phyloP scores from a whole-genome alignment of 2,888 invertebrate genomes.

The Dermolepida albohirtum region DNA sequence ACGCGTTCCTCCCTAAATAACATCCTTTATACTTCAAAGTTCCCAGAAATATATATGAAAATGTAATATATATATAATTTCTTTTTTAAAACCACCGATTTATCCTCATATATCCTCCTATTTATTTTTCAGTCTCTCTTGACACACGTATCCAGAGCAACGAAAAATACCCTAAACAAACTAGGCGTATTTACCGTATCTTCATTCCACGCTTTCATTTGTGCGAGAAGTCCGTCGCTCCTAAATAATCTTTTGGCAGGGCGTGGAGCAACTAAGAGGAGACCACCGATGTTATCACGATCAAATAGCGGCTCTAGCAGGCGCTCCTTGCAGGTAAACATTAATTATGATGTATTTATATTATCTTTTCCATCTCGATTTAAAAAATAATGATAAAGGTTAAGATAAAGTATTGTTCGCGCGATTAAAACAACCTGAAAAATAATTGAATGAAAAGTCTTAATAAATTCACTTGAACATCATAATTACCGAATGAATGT shows the following conservation, averaged over 20 bases:
- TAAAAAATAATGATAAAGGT: background rate
- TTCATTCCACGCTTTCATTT: conserved; percentile 97
- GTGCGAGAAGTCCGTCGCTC: conserved; percentile 93
- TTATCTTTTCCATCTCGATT: background rate
- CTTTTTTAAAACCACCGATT: background rate
- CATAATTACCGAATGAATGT: no score
- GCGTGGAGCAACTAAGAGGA: conserved; percentile 89
- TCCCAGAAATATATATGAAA: no score
- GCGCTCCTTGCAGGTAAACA: conserved; percentile 81
- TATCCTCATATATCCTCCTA: conserved; percentile 2
- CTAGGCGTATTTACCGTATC: conserved; percentile 98
- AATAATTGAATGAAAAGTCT: no score
- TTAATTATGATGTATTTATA: background rate
- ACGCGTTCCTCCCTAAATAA: no score
- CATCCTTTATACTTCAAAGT: no score
- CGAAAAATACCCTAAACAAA: conserved; percentile 94
- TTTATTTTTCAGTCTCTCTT: conserved; percentile 82
- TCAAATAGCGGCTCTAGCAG: conserved; percentile 91
- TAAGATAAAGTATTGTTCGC: no score
- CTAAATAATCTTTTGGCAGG: conserved; percentile 92
- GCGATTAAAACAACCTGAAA: no score
- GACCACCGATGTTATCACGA: conserved; percentile 89
- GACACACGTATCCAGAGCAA: conserved; percentile 94
- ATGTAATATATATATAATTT: no score
- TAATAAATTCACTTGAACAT: no score